These are phyloP conservation scores for Sturnira hondurensis DNA, from an alignment of 2,113 vertebrate genomes.

Conservation along the genomic window DNA sequence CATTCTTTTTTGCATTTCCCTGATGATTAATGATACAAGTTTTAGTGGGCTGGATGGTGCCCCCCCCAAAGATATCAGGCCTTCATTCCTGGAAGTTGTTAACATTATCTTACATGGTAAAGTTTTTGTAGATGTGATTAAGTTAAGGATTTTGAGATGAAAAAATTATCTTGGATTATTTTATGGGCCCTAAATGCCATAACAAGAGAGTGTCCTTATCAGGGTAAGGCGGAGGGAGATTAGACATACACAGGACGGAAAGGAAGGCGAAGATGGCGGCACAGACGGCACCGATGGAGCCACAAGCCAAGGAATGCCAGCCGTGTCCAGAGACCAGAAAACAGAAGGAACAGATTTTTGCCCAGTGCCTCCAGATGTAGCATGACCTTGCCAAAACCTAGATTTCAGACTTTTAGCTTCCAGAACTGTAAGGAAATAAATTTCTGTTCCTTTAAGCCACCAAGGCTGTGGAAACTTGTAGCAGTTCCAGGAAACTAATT, in stretches of 20 bases:
- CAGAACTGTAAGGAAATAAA: neutral
- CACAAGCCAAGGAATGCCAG: neutral
- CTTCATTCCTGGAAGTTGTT: neutral
- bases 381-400: neutral
- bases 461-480: neutral
- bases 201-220: neutral
- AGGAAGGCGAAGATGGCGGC: neutral
- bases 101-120: neutral
- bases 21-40: neutral
- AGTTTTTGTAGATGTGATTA: too few relatives aligned
- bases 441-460: neutral
- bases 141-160: too few relatives aligned
- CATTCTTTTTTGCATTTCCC: neutral
- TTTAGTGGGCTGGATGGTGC: too few relatives aligned
- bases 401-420: neutral
- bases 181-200: neutral
- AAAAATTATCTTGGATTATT: neutral
- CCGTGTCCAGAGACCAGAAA: neutral
- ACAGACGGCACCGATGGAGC: neutral
- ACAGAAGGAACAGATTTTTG: neutral
- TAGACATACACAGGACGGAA: neutral
- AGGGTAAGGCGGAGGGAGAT: neutral
- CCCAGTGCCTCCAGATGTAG: neutral
- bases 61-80: neutral
- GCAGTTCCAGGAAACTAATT: neutral